Base-by-base conservation (phyloP, 1,140 invertebrate species). In the Drosophila tsacasi region DNA sequence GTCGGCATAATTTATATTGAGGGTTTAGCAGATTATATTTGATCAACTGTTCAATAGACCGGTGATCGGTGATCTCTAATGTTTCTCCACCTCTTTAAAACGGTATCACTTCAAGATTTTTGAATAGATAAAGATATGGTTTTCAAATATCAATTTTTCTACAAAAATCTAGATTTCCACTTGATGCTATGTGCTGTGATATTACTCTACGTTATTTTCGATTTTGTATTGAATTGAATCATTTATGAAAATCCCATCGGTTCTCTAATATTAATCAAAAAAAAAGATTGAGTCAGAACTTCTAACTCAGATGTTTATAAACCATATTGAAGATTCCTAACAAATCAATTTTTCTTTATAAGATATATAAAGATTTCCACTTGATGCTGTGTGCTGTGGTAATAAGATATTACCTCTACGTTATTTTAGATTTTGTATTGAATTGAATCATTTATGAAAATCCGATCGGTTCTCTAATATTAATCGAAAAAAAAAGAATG, bases 291-390 rank as follows among this genome's bases (percentile, higher is more conserved):
- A 55, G 52, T 55, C 52, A 55, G 52, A 27, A 27, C 3, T 27
- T 27, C 5, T 25, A 4, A 25, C 25, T 25, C 4, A 25, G 25
- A 54, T 8, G 13, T 3, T 13, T 21, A 23, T 10, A 21, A 17
- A 17, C 12, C 32, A 12, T 37, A 13, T 9, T 23, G 3, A 0
- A 37, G 8, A 35, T 9, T 39, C 13, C 8, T 10, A 21, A 7
- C 30, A 49, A 61, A 8, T 15, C 13, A 5, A 37, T n/a, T 42
- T 19, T 42, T 12, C 12, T 21, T 95, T 69, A 98, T 23, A 73
- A 66, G 32, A n/a, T n/a, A n/a, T n/a, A n/a, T n/a, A n/a, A n/a
- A n/a, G n/a, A n/a, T n/a, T n/a, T n/a, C 3, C 17, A n/a, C n/a
- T 42, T 19, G 8, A 12, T 42, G 19, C 19, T 12, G 10, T 52